phyloP scores from a whole-genome alignment of 2,113 vertebrate species.

The Cyprinus carpio region DNA sequence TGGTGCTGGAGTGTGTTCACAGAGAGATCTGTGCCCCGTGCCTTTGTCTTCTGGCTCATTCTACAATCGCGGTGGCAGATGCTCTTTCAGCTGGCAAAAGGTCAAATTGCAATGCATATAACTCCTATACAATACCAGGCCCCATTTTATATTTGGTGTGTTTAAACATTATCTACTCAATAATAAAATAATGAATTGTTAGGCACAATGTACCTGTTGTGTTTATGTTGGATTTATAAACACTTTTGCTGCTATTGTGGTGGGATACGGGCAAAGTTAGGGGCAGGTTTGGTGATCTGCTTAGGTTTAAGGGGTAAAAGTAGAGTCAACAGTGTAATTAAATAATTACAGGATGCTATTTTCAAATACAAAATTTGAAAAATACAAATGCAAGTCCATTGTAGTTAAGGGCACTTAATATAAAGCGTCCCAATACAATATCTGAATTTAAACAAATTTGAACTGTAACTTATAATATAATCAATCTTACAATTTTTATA shows the following conservation, averaged over 20 bases:
- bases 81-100: conserved; percentile 19
- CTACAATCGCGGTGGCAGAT: conserved; percentile 2
- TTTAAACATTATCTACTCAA: not conserved
- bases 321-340: not conserved
- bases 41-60: conserved; percentile 30
- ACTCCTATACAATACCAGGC: not conserved
- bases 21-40: not conserved
- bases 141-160: not conserved
- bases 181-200: not conserved
- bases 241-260: not conserved
- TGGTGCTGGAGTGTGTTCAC: not conserved
- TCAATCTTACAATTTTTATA: too few species aligned
- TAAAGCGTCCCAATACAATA: not conserved
- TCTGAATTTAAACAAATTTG: not conserved
- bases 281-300: not conserved
- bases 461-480: not conserved
- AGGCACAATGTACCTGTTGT: not conserved
- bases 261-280: not conserved
- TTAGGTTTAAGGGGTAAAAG: not conserved
- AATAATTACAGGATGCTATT: not conserved
- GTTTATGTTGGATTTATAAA: not conserved
- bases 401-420: not conserved
- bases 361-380: too few species aligned
- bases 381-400: not conserved
- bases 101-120: conserved; percentile 24